A percentile compares a stretch with the other conserved stretches of the same genome.
These are phyloP conservation scores for Sinotaia quadrata DNA, from an alignment of 2,888 invertebrate species.

Conservation along the genomic window DNA sequence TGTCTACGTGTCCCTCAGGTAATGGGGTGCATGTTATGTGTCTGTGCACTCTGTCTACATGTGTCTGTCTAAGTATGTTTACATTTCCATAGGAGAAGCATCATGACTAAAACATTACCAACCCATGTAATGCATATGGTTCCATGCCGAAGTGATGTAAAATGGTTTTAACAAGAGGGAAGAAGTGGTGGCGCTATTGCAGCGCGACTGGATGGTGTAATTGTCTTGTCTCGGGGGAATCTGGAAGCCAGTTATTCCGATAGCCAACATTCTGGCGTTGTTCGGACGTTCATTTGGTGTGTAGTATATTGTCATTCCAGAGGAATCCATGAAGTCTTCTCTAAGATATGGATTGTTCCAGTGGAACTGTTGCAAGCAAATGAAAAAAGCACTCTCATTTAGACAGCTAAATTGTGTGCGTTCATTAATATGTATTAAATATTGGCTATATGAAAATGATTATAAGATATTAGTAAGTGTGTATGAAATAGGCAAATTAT, in stretches of 20 bases:
- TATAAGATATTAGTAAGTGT: too few species aligned
- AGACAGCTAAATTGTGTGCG: too few species aligned
- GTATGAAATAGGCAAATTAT: too few species aligned
- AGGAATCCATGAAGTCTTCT: slow-evolving; percentile 44
- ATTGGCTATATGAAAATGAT: too few species aligned
- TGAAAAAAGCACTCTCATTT: too few species aligned
- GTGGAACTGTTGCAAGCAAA: slow-evolving; percentile 52
- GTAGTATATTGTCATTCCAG: slow-evolving; percentile 49
- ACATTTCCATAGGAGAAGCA: too few species aligned
- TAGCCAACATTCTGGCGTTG: slow-evolving; percentile 45
- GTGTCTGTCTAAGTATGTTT: too few species aligned
- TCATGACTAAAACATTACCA: too few species aligned
- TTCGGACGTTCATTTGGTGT: slow-evolving; percentile 43
- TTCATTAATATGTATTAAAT: too few species aligned
- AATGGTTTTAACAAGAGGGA: slow-evolving; percentile 43
- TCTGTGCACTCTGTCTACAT: too few species aligned
- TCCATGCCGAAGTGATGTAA: slow-evolving; percentile 39
- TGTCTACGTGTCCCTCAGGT: too few species aligned
- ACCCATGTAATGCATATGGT: slow-evolving; percentile 59
- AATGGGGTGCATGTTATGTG: too few species aligned
- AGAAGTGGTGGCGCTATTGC: slow-evolving; percentile 45
- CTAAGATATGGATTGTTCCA: slow-evolving; percentile 51
- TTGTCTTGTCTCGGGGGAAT: slow-evolving; percentile 42
- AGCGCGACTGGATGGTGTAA: slow-evolving; percentile 37
- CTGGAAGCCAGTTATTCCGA: slow-evolving; percentile 35